phyloP scores from a whole-genome alignment of 2,888 invertebrate species.

The Fragum fragum region DNA sequence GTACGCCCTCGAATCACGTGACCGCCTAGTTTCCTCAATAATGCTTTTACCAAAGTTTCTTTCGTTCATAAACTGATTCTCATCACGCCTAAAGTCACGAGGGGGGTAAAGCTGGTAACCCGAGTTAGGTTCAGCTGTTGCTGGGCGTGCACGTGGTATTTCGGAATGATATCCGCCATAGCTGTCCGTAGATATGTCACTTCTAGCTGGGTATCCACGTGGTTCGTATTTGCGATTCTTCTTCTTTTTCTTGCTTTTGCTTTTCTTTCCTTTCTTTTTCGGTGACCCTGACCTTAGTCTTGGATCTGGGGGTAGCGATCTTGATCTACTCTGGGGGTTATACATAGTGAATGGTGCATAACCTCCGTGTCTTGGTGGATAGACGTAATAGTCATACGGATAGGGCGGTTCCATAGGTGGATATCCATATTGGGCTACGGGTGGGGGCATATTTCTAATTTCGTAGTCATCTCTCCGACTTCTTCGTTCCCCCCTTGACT shows the following conservation, averaged over 20 bases:
- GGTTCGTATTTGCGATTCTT: constrained; percentile 15
- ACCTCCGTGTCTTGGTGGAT: constrained; percentile 66
- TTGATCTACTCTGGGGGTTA: constrained; percentile 63
- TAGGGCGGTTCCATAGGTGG: constrained; percentile 5
- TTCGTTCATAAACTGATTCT: constrained; percentile 82
- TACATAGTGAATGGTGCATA: constrained; percentile 68
- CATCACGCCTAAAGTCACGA: constrained; percentile 76
- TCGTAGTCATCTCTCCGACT: constrained; percentile 74
- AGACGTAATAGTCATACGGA: constrained; percentile 70
- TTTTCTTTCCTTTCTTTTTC: constrained; percentile 65
- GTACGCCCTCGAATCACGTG: constrained; percentile 56
- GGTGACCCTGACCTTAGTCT: constrained; percentile 73
- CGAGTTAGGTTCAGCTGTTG: constrained; percentile 28
- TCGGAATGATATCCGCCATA: constrained; percentile 75
- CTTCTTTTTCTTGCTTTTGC: constrained; percentile 66
- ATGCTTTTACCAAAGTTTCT: constrained; percentile 76
- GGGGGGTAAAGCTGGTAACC: constrained; percentile 70
- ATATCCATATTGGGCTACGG: neutral
- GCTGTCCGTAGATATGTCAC: constrained; percentile 73
- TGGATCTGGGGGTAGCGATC: constrained; percentile 52
- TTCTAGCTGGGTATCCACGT: constrained; percentile 14
- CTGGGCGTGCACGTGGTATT: constrained; percentile 52
- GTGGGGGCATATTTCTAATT: constrained; percentile 29
- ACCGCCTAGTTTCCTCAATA: constrained; percentile 70
- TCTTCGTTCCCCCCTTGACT: constrained; percentile 58